phyloP scores from a whole-genome alignment of 2,113 vertebrate genomes.

The Pollimyrus isidori region DNA sequence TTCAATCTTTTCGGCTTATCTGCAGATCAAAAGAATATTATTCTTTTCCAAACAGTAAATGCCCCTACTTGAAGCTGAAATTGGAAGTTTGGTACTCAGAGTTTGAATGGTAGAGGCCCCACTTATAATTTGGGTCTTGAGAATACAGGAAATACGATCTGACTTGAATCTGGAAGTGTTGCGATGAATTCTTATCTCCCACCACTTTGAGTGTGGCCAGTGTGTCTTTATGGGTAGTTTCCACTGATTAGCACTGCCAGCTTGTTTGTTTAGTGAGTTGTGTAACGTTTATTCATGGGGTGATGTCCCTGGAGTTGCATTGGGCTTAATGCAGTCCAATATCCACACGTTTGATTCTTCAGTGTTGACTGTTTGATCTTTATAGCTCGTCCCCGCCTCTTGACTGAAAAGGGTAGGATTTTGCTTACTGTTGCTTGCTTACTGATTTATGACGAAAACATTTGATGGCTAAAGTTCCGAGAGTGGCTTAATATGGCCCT shows the following conservation, averaged over 20 bases:
- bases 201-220: neutral
- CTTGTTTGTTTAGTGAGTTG: slow-evolving; percentile 37
- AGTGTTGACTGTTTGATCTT: neutral
- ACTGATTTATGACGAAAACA: neutral
- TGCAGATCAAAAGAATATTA: neutral
- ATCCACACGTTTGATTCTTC: neutral
- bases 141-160: too few species aligned
- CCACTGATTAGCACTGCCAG: slow-evolving; percentile 40
- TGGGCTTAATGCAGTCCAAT: neutral
- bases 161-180: neutral
- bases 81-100: neutral
- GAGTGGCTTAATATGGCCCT: neutral
- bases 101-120: neutral
- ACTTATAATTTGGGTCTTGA: neutral
- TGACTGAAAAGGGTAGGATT: neutral
- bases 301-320: neutral
- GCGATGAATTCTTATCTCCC: neutral
- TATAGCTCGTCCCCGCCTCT: neutral
- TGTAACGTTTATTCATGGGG: slow-evolving; percentile 37
- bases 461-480: neutral
- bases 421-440: neutral
- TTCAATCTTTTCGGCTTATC: neutral
- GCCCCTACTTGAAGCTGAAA: neutral
- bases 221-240: neutral
- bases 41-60: neutral